These are phyloP conservation scores for Carcina quercana DNA, from an alignment of 2,888 invertebrate genomes.

Conservation along the genomic window DNA sequence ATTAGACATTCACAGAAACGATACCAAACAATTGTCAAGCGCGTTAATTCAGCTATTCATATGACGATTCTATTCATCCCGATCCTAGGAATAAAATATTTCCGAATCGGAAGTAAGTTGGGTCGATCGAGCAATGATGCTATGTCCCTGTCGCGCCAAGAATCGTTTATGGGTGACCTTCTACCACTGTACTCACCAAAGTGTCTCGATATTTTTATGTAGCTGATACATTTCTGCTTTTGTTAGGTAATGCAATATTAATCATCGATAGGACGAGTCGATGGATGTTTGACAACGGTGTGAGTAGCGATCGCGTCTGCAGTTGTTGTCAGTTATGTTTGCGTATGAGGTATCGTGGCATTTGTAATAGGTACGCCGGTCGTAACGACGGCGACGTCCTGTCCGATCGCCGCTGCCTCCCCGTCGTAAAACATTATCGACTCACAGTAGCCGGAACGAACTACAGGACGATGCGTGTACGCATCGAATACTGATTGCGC, in stretches of 20 bases:
- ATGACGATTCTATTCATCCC: conserved; percentile 49
- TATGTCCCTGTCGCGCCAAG: conserved; percentile 65
- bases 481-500: conserved; percentile 69
- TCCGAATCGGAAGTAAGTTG: conserved; percentile 74
- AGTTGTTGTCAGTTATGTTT: conserved; percentile 43
- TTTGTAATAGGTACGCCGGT: conserved; percentile 68
- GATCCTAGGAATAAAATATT: conserved; percentile 65
- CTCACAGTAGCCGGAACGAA: conserved; percentile 74
- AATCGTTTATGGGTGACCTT: conserved; percentile 58
- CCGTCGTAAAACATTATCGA: conserved; percentile 74
- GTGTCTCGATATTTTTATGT: conserved; percentile 10
- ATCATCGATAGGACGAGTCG: conserved; percentile 36
- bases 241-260: conserved; percentile 29
- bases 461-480: conserved; percentile 69
- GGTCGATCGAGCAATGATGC: conserved; percentile 66
- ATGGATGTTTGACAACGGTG: conserved; percentile 51
- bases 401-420: conserved; percentile 55
- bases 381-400: conserved; percentile 73
- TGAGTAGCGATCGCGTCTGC: conserved; percentile 32
- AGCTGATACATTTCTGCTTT: conserved; percentile 45
- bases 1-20: conserved; percentile 48
- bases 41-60: conserved; percentile 38
- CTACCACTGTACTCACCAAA: conserved; percentile 22
- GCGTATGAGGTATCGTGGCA: conserved; percentile 62
- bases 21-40: conserved; percentile 45